These are phyloP conservation scores for Arrhopalites spinosus DNA, from an alignment of 2,888 invertebrate species.

Conservation along the genomic window DNA sequence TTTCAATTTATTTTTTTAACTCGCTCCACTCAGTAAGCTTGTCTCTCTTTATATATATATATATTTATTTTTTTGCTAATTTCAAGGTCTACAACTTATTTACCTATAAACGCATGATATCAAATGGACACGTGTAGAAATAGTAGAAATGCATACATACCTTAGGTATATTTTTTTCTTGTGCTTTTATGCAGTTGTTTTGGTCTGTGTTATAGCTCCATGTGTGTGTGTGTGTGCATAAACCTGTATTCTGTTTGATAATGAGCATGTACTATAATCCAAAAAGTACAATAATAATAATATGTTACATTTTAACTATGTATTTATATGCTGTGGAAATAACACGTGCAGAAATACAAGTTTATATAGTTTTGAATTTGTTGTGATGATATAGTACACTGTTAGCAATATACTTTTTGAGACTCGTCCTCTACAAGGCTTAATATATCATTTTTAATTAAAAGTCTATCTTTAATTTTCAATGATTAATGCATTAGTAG, in stretches of 20 bases:
- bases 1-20: conserved; percentile 5
- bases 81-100: conserved; percentile 42
- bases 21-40: not conserved
- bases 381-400: too few relatives aligned
- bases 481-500: too few relatives aligned
- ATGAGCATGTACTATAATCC: not conserved
- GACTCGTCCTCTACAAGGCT: too few relatives aligned
- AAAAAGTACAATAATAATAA: not conserved
- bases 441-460: too few relatives aligned
- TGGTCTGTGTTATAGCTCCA: not conserved
- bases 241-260: not conserved
- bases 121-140: conserved; percentile 21
- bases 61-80: conserved; percentile 26
- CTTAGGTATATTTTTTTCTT: not conserved
- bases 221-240: not conserved
- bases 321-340: not conserved
- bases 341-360: not conserved
- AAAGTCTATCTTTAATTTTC: too few relatives aligned
- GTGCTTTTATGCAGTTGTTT: conserved; percentile 1
- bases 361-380: too few relatives aligned
- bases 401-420: too few relatives aligned
- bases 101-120: conserved; percentile 24
- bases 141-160: not conserved
- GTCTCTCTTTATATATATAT: too few relatives aligned
- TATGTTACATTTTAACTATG: not conserved